Evolutionary conservation across 2,888 invertebrate species (phyloP), one percentile per base, ranked within the genome.

Genomic region (Thereva nobilitata): DNA sequence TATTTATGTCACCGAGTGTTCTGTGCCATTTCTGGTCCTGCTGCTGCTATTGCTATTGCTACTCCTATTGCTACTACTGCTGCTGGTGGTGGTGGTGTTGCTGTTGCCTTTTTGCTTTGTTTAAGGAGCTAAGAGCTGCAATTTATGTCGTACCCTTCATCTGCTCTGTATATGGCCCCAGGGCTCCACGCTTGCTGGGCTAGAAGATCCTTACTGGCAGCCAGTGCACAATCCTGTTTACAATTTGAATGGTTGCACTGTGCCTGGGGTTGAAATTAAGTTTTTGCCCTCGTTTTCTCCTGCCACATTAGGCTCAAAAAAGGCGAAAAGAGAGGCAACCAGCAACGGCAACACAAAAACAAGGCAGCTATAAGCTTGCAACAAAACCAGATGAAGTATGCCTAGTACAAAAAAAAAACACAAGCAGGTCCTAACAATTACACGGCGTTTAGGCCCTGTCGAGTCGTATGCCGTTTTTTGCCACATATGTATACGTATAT

Each of bases 1-100:
- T 67, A 64, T 57, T 67, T 67, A 57, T 67, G 57, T 61, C 63
- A 55, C 53, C 52, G 41, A 50, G 61, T 8, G n/a, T 38, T 49
- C 40, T n/a, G 34, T 38, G 23, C 23, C 41, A 49, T 61, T 44
- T 41, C 37, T 35, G 5, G 35, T 6, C 57, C 42, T 9, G 42
- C 7, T 42, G 42, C 8, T 9, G 7, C 8, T 42, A 42, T n/a
- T 42, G 1, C 2, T 8, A 9, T 42, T 8, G 2, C 8, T 42
- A 42, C 42, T 3, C 7, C 50, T 50, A 7, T 34, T 35, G 7
- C 5, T 53, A 35, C 53, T n/a, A 42, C 44, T 53, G 23, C 50
- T 64, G 35, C 44, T 42, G 23, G 23, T 23, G 23, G 23, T 23
- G 23, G 23, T 23, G 23, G 23, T 23, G 23, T 23, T 23, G 23